phyloP scores from a whole-genome alignment of 2,888 invertebrate genomes.

The Xestia sexstrigata region DNA sequence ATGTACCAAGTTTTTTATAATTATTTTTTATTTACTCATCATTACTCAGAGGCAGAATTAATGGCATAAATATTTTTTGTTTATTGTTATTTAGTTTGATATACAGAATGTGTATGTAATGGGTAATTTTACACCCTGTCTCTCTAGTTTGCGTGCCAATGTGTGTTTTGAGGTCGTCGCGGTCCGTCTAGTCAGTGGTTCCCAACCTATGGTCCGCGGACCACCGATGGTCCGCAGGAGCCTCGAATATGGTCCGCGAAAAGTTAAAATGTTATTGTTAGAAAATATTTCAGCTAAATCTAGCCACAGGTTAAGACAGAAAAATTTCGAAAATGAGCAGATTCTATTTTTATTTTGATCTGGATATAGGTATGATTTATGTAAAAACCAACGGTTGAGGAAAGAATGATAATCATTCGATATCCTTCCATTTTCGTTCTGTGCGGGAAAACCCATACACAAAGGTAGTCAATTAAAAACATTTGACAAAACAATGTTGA shows the following conservation, averaged over 20 bases:
- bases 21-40: neutral
- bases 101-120: neutral
- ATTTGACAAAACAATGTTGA: neutral
- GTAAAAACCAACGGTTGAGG: neutral
- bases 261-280: too few species aligned
- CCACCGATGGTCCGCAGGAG: too few species aligned
- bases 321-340: slow-evolving; percentile 1
- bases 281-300: neutral
- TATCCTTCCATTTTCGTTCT: neutral
- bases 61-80: neutral
- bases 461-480: neutral
- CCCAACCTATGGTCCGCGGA: too few species aligned
- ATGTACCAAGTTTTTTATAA: slow-evolving; percentile 19
- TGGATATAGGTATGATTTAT: neutral
- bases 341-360: neutral
- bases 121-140: neutral
- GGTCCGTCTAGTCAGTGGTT: neutral
- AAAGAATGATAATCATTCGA: neutral
- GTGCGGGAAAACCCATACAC: neutral
- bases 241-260: too few species aligned
- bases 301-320: neutral
- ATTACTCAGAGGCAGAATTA: neutral
- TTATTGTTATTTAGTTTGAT: neutral
- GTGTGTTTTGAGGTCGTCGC: neutral
- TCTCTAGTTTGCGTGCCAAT: neutral